These are phyloP conservation scores for Eupithecia subumbrata DNA, from an alignment of 2,888 invertebrate species.

Conservation along the genomic window DNA sequence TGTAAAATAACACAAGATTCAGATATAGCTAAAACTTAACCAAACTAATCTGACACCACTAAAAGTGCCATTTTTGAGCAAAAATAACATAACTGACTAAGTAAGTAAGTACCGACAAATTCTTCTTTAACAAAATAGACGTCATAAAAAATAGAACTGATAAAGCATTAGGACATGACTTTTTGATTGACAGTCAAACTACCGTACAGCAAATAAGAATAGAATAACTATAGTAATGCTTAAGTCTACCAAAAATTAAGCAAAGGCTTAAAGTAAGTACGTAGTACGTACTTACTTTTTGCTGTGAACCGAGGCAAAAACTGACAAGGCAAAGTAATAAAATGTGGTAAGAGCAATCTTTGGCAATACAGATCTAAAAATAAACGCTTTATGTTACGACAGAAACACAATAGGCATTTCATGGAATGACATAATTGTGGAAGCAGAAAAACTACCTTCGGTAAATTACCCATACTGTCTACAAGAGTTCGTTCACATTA, in stretches of 20 bases:
- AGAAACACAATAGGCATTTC: conserved; percentile 2
- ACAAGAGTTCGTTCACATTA: conserved; percentile 1
- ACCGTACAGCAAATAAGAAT: no score
- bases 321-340: neutral
- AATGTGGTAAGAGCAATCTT: neutral
- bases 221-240: no score
- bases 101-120: no score
- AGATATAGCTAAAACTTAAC: no score
- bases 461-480: neutral
- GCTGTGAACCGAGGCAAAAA: neutral
- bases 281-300: neutral
- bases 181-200: no score
- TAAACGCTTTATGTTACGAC: neutral
- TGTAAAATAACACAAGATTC: no score
- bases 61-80: no score
- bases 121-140: no score
- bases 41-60: no score
- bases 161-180: no score
- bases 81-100: no score
- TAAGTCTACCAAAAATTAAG: neutral
- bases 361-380: conserved; percentile 3
- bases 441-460: conserved; percentile 2
- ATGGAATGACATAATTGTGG: neutral
- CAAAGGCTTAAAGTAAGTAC: neutral
- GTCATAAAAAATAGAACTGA: no score